Evolutionary conservation across 2,797 vertebrate species (phyloP).

Genomic region (Syngnathus rostellatus): DNA sequence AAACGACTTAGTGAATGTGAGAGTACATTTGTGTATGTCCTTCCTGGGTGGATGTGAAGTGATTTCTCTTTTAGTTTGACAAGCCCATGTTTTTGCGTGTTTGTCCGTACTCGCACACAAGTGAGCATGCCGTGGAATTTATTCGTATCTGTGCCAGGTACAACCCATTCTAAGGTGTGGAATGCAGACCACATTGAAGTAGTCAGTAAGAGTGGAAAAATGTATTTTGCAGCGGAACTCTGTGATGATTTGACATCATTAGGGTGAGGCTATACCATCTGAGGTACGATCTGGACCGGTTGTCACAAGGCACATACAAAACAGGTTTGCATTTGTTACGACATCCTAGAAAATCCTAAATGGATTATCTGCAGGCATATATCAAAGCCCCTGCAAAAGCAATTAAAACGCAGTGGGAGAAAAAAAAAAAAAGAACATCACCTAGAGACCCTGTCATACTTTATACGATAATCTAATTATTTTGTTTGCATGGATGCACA

Average conservation of each 20-base stretch:
- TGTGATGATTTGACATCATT: not conserved
- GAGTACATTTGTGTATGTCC: not conserved
- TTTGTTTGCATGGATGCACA: constrained; percentile 17
- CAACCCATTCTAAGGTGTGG: constrained; percentile 33
- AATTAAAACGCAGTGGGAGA: constrained; percentile 13
- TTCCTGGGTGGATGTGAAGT: not conserved
- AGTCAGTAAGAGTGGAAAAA: not conserved
- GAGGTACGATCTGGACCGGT: too few species aligned
- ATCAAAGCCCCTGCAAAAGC: constrained; percentile 10
- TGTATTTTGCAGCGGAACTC: not conserved
- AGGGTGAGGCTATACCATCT: not conserved
- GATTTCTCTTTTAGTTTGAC: not conserved
- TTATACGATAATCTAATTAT: constrained; percentile 22
- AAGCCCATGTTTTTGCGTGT: constrained; percentile 7
- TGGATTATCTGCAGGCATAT: not conserved
- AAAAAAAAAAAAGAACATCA: constrained; percentile 11
- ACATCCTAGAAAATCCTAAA: not conserved
- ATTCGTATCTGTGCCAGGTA: constrained; percentile 30
- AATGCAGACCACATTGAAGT: constrained; percentile 18
- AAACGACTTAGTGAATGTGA: not conserved
- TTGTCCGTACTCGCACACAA: not conserved
- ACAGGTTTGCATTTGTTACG: not conserved
- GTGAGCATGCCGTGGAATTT: constrained; percentile 27
- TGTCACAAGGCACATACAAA: too few species aligned
- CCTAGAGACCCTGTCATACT: not conserved